Evolutionary conservation across 2,113 vertebrate species (phyloP), one percentile per base, ranked within the genome.

Genomic region (Conger conger): DNA sequence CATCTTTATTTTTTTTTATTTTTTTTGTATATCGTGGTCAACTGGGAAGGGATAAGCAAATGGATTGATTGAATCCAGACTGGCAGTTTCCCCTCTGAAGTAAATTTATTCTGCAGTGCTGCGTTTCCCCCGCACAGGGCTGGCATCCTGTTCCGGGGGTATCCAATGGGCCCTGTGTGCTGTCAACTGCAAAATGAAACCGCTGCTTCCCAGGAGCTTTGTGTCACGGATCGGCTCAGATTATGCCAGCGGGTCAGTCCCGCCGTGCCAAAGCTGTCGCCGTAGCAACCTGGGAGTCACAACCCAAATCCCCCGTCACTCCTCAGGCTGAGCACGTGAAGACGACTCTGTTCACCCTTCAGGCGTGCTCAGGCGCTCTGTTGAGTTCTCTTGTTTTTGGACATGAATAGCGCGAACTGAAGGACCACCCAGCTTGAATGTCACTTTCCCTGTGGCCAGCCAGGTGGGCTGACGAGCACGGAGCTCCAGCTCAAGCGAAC

Each of bases 31-130:
- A 17, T 30, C 3, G 9, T 33, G 9, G 68, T 33, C 3, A 13
- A 53, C 23, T 36, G 13, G 23, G 35, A 68, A 11, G 76, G 13
- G 68, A 73, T 33, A 4, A 35, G 50, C n/a, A 79, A 76, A 45
- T 27, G 38, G 40, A 76, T 85, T 68, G 83, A 17, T 80, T 42
- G 63, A 42, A n/a, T 60, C 82, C 27, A n/a, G 38, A 77, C 85
- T 38, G 79, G 53, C 40, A 78, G 37, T n/a, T 68, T 83, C 68
- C 37, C 33, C 81, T 42, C 7, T 78, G 79, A 85, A 82, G 27
- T 60, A 76, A 79, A 80, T 87, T 83, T 5, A 53, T 54, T 79
- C 45, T 68, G 36, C 18, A 9, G 16, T 54, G 50, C 60, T 63
- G n/a, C 35, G 23, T 45, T 87, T 83, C 57, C 20, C 27, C 9